Percentiles rank a stretch among this genome's conserved stretches.
These are phyloP conservation scores for Isurus oxyrinchus DNA, from an alignment of 2,113 vertebrate genomes.

Conservation along the genomic window DNA sequence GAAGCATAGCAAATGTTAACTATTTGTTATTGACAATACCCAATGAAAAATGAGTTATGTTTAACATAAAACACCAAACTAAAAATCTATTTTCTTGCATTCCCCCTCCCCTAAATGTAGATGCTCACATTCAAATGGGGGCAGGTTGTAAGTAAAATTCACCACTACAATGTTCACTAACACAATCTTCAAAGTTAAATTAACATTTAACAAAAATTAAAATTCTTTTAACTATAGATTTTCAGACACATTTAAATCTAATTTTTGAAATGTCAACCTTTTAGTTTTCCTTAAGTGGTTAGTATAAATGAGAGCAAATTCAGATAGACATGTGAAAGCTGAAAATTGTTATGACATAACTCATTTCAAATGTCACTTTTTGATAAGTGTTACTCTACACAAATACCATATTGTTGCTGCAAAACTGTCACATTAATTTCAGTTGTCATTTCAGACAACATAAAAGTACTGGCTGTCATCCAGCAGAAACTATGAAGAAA, in stretches of 20 bases:
- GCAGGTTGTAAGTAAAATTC: background rate
- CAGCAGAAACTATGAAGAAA: slow-evolving; percentile 5
- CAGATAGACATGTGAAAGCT: slow-evolving; percentile 10
- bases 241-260: slow-evolving; percentile 1
- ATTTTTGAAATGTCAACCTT: slow-evolving; percentile 9
- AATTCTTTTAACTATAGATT: background rate
- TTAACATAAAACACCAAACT: background rate
- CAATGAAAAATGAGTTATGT: slow-evolving; percentile 2
- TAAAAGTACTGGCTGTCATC: slow-evolving; percentile 36
- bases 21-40: background rate
- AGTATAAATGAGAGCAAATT: slow-evolving; percentile 27
- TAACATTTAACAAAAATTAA: background rate
- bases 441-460: slow-evolving; percentile 37
- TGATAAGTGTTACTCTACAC: slow-evolving; percentile 23
- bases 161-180: background rate
- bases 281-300: slow-evolving; percentile 27
- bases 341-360: slow-evolving; percentile 37
- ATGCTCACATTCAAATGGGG: background rate
- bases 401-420: background rate
- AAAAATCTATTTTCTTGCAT: background rate
- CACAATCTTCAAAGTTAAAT: background rate
- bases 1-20: background rate
- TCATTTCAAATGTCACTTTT: slow-evolving; percentile 38
- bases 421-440: slow-evolving; percentile 37
- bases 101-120: background rate